Evolutionary conservation across 2,113 vertebrate genomes (phyloP).

Genomic region (Antennarius striatus): DNA sequence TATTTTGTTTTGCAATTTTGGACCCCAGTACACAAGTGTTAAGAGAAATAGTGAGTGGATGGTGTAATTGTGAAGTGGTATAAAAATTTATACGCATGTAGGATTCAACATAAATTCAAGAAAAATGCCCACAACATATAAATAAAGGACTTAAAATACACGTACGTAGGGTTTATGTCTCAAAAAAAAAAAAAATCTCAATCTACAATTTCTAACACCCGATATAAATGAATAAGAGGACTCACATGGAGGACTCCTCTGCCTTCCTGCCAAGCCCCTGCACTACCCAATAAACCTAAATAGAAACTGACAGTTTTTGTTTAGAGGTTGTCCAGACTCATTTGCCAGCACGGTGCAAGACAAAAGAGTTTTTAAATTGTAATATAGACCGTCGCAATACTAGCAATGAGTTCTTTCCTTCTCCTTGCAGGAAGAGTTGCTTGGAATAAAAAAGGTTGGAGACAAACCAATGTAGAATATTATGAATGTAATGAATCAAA

Average conservation of each 20-base stretch:
- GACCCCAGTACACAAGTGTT: not conserved
- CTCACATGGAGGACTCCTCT: slow-evolving; percentile 64
- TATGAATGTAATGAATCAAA: slow-evolving; percentile 73
- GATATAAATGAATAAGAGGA: slow-evolving; percentile 63
- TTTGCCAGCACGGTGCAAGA: slow-evolving; percentile 68
- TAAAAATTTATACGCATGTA: slow-evolving; percentile 23
- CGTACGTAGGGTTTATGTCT: slow-evolving; percentile 23
- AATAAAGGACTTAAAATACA: slow-evolving; percentile 56
- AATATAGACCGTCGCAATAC: slow-evolving; percentile 63
- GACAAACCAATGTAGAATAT: slow-evolving; percentile 72
- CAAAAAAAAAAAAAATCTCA: slow-evolving; percentile 50
- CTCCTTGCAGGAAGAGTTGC: slow-evolving; percentile 51
- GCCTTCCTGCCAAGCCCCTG: slow-evolving; percentile 71
- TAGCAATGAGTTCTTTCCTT: slow-evolving; percentile 73
- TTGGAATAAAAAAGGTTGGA: slow-evolving; percentile 62
- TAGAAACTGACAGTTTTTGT: slow-evolving; percentile 80
- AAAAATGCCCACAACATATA: slow-evolving; percentile 47
- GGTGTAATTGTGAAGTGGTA: slow-evolving; percentile 11
- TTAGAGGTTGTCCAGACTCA: slow-evolving; percentile 79
- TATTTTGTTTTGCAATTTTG: no score
- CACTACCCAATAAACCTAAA: slow-evolving; percentile 65
- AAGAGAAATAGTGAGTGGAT: slow-evolving; percentile 19
- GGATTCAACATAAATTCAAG: slow-evolving; percentile 26
- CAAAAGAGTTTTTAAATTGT: slow-evolving; percentile 75
- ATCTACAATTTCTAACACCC: slow-evolving; percentile 55